Evolutionary conservation across 2,888 invertebrate species (phyloP), one percentile per base, ranked within the genome.

Genomic region (Poecilus cupreus): DNA sequence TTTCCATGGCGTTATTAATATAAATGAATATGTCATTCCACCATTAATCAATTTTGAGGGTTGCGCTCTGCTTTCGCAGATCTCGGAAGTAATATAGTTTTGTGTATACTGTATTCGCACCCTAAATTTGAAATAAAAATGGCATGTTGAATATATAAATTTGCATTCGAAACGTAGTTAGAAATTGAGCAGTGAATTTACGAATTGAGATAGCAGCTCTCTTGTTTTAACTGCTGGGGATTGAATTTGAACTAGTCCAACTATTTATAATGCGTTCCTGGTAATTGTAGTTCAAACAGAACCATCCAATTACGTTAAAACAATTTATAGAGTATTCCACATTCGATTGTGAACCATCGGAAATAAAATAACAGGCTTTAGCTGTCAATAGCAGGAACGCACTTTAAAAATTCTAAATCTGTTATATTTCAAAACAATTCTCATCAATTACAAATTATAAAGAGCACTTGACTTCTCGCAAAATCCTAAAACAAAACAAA

Each of bases 341-440:
- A 60, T 60, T 24, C 11, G 26, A 60, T 26, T 60, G 26, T 10
- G n/a, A 24, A 60, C 60, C 13, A 60, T 26, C 60, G 60, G 24
- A n/a, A 13, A 60, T 60, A 60, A 60, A 60, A 60, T 60, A n/a
- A 60, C 60, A 60, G 24, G 60, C 60, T 26, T 60, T 22, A 57
- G 22, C 22, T 57, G 26, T 11, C 26, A 11, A 8, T 1, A 10
- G n/a, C n/a, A 43, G 4, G 4, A 1, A 8, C 8, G 22, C 24
- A 60, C 22, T 60, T 60, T 6, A 20, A 60, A 2, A 22, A 24
- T 54, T 18, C n/a, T 4, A 54, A 54, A 54, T 60, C 60, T 60
- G 60, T 60, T 60, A n/a, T 26, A 60, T 26, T 60, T 60, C 60
- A 20, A 54, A 54, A 54, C 54, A 54, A 54, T 54, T 54, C 22